Percentiles rank a stretch among this genome's conserved stretches.
These are phyloP conservation scores for Globicephala melas DNA, from an alignment of 2,113 vertebrate species.

Conservation along the genomic window DNA sequence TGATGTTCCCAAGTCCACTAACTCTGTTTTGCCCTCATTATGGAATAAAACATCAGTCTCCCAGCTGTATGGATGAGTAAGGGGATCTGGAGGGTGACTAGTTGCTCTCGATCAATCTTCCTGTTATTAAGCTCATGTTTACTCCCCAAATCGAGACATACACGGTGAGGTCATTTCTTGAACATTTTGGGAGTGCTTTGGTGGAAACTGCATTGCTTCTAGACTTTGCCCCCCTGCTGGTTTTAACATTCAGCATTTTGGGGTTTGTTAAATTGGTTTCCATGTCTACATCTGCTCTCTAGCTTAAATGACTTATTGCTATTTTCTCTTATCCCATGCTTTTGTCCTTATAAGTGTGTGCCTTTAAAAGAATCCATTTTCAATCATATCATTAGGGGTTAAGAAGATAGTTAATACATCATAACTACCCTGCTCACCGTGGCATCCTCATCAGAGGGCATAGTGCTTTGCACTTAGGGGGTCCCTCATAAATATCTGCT, in stretches of 20 bases:
- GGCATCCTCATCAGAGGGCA: not conserved
- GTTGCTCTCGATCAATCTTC: not conserved
- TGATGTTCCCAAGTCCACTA: not conserved
- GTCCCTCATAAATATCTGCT: not conserved
- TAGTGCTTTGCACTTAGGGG: not conserved
- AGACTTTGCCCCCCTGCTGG: not conserved
- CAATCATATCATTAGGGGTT: not conserved
- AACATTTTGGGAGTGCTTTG: not conserved
- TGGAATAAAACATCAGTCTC: not conserved
- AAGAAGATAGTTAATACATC: not conserved
- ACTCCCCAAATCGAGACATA: not conserved
- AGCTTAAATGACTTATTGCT: not conserved
- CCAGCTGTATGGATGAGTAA: not conserved
- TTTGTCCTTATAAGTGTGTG: not conserved
- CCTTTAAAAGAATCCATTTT: not conserved
- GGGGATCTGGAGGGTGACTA: not conserved
- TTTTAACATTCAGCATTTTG: not conserved
- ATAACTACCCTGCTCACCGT: not conserved
- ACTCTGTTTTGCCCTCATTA: not conserved
- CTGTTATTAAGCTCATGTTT: not conserved
- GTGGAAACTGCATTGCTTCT: not conserved
- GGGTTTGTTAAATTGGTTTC: not conserved
- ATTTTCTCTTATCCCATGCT: not conserved
- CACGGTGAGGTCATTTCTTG: not conserved
- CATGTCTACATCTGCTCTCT: not conserved